These are phyloP conservation scores for Phenganax marumi DNA, from an alignment of 92 coral and sea anemone genomes.

Conservation along the genomic window DNA sequence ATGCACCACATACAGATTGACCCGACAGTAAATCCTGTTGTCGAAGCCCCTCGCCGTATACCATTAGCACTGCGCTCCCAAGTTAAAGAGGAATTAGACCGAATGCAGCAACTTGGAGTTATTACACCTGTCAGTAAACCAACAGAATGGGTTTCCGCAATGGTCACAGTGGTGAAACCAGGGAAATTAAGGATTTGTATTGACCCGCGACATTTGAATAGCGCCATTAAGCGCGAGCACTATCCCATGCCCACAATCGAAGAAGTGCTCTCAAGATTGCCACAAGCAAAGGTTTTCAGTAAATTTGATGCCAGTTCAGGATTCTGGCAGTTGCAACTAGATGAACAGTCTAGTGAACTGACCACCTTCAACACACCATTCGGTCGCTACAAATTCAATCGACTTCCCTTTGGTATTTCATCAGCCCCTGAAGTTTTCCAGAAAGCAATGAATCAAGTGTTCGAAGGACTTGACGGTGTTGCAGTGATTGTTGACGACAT, in stretches of 20 bases:
- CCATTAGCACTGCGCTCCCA: constrained; percentile 8
- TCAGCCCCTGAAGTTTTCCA: constrained; percentile 21
- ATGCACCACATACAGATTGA: constrained; percentile 25
- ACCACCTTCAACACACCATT: constrained; percentile 18
- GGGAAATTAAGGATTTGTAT: constrained; percentile 26
- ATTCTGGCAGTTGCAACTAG: neutral
- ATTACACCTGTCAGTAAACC: too few relatives aligned
- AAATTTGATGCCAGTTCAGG: constrained; percentile 23
- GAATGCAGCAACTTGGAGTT: constrained; percentile 24
- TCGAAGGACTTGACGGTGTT: constrained; percentile 8
- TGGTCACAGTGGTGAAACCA: constrained; percentile 40
- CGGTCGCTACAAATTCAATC: constrained; percentile 3
- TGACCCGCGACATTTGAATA: constrained; percentile 19
- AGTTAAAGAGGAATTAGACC: constrained; percentile 24
- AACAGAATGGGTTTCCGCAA: neutral
- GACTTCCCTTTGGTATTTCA: constrained; percentile 20
- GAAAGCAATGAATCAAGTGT: neutral
- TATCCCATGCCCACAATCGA: constrained; percentile 8
- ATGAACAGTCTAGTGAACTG: neutral
- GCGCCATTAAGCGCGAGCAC: constrained; percentile 25
- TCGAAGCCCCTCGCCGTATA: neutral
- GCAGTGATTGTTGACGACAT: constrained; percentile 20
- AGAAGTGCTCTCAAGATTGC: constrained; percentile 11
- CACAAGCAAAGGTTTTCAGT: constrained; percentile 7
- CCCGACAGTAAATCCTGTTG: constrained; percentile 2